These are phyloP conservation scores for Pollenia amentaria DNA, from an alignment of 2,888 invertebrate genomes.

Conservation along the genomic window DNA sequence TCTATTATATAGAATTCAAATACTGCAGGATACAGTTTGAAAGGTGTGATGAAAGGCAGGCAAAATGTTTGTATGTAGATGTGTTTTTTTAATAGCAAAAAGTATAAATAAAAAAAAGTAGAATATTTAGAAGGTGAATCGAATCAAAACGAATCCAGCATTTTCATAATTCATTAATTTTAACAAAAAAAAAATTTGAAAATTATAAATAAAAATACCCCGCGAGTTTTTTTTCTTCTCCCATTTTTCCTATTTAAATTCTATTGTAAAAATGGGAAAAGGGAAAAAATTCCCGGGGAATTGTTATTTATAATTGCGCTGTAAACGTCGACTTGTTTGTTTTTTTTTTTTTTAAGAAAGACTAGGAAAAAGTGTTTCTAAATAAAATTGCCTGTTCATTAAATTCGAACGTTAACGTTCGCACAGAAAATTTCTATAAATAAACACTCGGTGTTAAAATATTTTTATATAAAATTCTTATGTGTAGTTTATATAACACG, in stretches of 20 bases:
- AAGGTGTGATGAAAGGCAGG: neutral
- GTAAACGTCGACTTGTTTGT: too few relatives aligned
- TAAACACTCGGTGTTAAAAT: too few relatives aligned
- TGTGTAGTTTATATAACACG: too few relatives aligned
- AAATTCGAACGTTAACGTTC: too few relatives aligned
- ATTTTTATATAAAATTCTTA: too few relatives aligned
- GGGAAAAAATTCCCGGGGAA: too few relatives aligned
- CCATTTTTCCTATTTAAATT: too few relatives aligned
- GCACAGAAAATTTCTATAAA: too few relatives aligned
- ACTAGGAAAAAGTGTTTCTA: conserved; percentile 29
- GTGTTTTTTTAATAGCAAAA: conserved; percentile 13
- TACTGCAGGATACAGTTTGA: neutral
- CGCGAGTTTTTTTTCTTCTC: too few relatives aligned
- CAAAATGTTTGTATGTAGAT: conserved; percentile 21
- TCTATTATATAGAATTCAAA: neutral
- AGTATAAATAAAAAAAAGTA: neutral
- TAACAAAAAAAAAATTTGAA: neutral
- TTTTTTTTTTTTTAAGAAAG: conserved; percentile 28
- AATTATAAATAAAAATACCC: too few relatives aligned
- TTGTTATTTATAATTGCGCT: too few relatives aligned
- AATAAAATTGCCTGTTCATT: neutral
- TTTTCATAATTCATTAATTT: conserved; percentile 17
- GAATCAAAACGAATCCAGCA: conserved; percentile 43
- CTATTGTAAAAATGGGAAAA: too few relatives aligned
- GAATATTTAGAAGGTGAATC: conserved; percentile 25